Percentiles rank a stretch among this genome's conserved stretches.
Conservation (phyloP, 2,113 vertebrate species). For the Cacatua alba region DNA sequence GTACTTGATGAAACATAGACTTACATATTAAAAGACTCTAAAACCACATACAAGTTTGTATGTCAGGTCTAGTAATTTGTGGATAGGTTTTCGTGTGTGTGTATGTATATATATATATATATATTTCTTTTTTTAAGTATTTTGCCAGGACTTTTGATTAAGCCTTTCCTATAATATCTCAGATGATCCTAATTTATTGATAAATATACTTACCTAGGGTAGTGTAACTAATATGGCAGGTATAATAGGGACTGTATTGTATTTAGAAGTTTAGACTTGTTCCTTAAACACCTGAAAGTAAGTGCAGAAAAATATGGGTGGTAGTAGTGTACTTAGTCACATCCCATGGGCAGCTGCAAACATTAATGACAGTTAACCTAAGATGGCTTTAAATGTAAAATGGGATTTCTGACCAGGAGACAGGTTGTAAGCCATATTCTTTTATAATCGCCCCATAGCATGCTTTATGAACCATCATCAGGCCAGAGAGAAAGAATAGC, state of each 20-base stretch:
- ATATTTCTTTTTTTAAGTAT: not conserved
- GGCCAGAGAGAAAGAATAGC: not conserved
- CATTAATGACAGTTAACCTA: conserved; percentile 44
- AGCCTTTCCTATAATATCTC: not conserved
- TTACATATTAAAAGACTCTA: not conserved
- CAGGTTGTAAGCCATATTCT: conserved; percentile 40
- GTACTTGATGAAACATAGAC: not conserved
- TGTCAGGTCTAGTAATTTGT: not conserved
- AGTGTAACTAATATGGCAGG: not conserved
- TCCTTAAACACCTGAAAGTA: conserved; percentile 21
- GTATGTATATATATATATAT: too few species aligned
- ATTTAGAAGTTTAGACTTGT: not conserved
- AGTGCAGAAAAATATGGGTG: not conserved
- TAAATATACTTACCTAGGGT: not conserved
- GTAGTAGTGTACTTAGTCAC: not conserved
- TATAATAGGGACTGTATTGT: not conserved
- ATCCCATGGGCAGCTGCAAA: conserved; percentile 15
- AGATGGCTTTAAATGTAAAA: conserved; percentile 12
- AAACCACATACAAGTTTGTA: not conserved
- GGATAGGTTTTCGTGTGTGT: not conserved
- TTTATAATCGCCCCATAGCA: conserved; percentile 46
- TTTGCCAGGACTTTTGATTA: not conserved
- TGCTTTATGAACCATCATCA: conserved; percentile 56
- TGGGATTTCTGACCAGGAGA: conserved; percentile 41
- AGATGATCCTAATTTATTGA: not conserved